Evolutionary conservation across 2,113 vertebrate genomes (phyloP), one percentile per base, ranked within the genome.

Genomic region (Apeltes quadracus): DNA sequence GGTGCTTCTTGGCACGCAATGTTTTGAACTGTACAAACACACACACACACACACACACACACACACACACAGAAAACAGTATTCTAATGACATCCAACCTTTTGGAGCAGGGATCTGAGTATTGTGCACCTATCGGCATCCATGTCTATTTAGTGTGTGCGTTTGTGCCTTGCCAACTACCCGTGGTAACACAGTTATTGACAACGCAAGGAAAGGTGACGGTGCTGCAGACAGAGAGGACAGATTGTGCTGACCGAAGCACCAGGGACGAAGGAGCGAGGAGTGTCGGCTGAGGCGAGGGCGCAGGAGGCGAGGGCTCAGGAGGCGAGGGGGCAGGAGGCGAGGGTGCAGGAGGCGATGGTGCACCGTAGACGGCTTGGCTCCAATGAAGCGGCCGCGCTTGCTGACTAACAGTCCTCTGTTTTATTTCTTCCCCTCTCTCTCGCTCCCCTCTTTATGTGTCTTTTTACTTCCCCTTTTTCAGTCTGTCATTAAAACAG

Each of bases 1-100:
- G 87, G 86, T 85, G 84, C 86, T 92, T 78, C 79, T 50, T 93
- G 92, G 91, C 95, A 95, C 71, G 89, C 91, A 54, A 89, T 92
- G 76, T 91, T 87, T 81, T 9, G 12, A 84, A 79, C 51, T 39
- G 8, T 15, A 59, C 54, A 80, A n/a, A 2, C 53, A 69, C 3
- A 72, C 38, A 69, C 25, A 34, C 48, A 51, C 48, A 51, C 48
- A 32, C 51, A 32, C 43, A 50, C 38, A 64, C 73, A 72, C 29
- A 39, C 69, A 62, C 32, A 46, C 43, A 36, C 5, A 62, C 27
- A 59, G 38, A 65, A 76, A 84, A 65, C n/a, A 20, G 16, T 0
- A n/a, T 54, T 79, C 72, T 58, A 38, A 55, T 44, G 38, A 25
- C 58, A 54, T 34, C 15, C 23, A 29, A 44, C 22, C 34, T 38